Evolutionary conservation across 2,113 vertebrate genomes (phyloP).

Genomic region (Sphaerodactylus townsendi): DNA sequence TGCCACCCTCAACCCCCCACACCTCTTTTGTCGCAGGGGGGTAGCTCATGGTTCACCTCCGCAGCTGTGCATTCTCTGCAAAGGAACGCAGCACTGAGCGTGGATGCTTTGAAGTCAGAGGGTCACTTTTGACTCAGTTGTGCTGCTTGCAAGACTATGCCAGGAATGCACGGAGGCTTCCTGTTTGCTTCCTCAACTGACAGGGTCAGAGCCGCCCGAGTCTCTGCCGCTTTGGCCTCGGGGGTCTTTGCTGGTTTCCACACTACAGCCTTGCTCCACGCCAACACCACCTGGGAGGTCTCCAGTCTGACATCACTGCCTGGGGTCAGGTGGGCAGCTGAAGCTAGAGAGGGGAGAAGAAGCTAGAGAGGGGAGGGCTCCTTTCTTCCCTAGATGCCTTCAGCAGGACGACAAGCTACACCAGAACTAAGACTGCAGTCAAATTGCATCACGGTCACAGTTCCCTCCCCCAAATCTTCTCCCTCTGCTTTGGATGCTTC

Average conservation of each 20-base stretch:
- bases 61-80: not conserved
- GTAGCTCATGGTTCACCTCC: not conserved
- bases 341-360: not conserved
- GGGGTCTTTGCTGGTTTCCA: no score
- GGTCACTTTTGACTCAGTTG: not conserved
- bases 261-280: not conserved
- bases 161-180: slow-evolving; percentile 51
- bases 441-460: no score
- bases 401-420: no score
- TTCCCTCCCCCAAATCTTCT: no score
- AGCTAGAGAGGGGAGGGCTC: not conserved
- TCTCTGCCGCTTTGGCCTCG: not conserved
- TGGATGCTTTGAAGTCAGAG: not conserved
- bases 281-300: not conserved
- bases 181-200: slow-evolving; percentile 51
- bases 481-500: no score
- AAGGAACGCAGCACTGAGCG: not conserved
- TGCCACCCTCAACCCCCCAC: not conserved
- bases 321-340: no score
- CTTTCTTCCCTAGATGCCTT: not conserved
- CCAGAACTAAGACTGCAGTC: no score
- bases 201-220: slow-evolving; percentile 39
- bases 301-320: not conserved
- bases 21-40: not conserved
- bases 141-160: slow-evolving; percentile 39